Evolutionary conservation across 2,797 vertebrate genomes (phyloP), one percentile per base, ranked within the genome.

Genomic region (Sphenodon punctatus): DNA sequence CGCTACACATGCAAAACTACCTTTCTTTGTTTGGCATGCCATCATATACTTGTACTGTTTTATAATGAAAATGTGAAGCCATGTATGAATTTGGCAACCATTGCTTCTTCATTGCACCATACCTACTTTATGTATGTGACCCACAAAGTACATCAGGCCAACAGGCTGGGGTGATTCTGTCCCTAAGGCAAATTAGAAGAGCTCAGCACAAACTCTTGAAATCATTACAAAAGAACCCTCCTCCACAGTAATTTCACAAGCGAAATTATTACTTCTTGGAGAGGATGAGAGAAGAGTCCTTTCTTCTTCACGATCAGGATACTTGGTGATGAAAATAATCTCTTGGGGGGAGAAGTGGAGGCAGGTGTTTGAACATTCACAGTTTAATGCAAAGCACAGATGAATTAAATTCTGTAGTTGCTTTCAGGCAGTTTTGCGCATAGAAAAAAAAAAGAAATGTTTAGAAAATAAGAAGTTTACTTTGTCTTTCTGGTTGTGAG

Each of bases 371-470:
- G 91, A 95, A 95, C 94, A 96, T 96, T 96, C 96, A 96, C 95
- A 96, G 95, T 96, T 96, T 95, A 95, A 96, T 95, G 96, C 96
- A 96, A 95, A 96, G 96, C 95, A 95, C 91, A 95, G 94, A 96
- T 87, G 95, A 96, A 95, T 86, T 93, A 96, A 95, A 96, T 94
- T 94, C 96, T 95, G 93, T 94, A 95, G 94, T 94, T 95, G 95
- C 94, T 95, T 92, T 95, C 95, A 96, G 96, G 96, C 95, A 96
- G 95, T 96, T 96, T 96, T 94, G 95, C 94, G 94, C 92, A 96
- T 96, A 96, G 95, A 96, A 96, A 96, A 95, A 78, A 87, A 92
- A 92, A 94, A 96, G 93, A 96, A 95, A 95, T 95, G 94, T 96
- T 95, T 96, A 96, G 95, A 96, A 97, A 96, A 96, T 95, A 95